Conservation (phyloP, 2,113 vertebrate species). For the Petrocephalus zakoni region DNA sequence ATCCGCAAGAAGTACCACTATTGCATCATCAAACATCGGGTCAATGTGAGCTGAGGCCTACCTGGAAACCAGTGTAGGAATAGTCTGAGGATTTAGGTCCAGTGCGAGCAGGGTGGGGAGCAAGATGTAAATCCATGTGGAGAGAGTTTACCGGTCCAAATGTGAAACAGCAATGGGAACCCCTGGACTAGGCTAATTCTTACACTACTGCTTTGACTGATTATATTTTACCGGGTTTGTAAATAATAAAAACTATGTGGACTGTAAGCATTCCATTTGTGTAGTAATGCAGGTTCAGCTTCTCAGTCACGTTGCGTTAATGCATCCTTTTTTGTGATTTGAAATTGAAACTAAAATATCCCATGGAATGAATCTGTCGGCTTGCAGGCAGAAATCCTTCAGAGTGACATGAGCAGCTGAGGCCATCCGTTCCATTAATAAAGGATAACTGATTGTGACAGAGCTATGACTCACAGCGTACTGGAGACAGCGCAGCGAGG, state of each 20-base stretch:
- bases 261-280: not conserved
- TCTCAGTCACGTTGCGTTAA: not conserved
- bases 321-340: not conserved
- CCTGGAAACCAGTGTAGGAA: not conserved
- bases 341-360: not conserved
- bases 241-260: not conserved
- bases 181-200: not conserved
- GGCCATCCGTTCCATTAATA: slow-evolving; percentile 23
- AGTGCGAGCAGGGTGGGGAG: not conserved
- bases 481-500: slow-evolving; percentile 19
- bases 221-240: not conserved
- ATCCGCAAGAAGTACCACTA: not conserved
- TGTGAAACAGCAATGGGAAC: not conserved
- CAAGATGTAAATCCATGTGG: not conserved
- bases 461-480: not conserved
- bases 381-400: not conserved
- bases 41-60: not conserved
- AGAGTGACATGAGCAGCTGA: not conserved
- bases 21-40: not conserved
- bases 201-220: not conserved
- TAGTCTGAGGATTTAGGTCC: not conserved
- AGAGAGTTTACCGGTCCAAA: not conserved
- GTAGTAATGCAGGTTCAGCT: not conserved
- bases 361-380: not conserved
- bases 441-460: slow-evolving; percentile 17